These are phyloP conservation scores for Furcifer pardalis DNA, from an alignment of 2,797 vertebrate genomes.

Conservation along the genomic window DNA sequence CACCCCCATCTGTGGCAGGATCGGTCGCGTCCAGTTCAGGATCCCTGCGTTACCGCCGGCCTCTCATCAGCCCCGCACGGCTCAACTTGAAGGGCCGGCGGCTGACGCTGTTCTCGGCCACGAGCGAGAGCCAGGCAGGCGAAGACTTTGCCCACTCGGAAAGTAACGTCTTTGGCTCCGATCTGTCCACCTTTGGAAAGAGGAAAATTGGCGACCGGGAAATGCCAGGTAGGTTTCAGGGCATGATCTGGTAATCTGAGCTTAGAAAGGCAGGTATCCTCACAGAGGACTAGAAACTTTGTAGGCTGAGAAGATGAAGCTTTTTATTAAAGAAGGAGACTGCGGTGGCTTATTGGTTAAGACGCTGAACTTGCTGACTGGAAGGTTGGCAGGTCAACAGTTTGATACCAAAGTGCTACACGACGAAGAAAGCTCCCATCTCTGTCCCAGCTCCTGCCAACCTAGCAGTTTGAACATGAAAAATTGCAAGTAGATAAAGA, in stretches of 20 bases:
- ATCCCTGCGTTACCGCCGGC: constrained; percentile 86
- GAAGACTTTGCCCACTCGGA: constrained; percentile 70
- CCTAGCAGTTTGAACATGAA: no score
- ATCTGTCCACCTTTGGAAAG: constrained; percentile 70
- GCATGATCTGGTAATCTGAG: background rate
- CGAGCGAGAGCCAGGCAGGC: constrained; percentile 64
- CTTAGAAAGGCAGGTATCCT: background rate
- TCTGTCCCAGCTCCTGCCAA: no score
- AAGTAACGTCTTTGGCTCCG: constrained; percentile 57
- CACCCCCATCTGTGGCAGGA: constrained; percentile 87
- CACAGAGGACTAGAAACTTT: no score
- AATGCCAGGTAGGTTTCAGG: constrained; percentile 8
- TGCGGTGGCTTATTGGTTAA: no score
- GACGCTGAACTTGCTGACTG: no score
- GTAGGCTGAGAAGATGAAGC: no score
- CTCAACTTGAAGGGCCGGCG: constrained; percentile 90
- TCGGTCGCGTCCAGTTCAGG: constrained; percentile 89
- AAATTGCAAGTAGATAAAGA: no score
- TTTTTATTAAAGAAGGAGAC: no score
- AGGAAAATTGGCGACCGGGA: background rate
- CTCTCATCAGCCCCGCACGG: constrained; percentile 94
- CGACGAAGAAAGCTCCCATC: no score
- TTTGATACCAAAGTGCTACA: no score
- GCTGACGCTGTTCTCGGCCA: constrained; percentile 82
- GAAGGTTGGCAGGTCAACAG: no score